phyloP scores from a whole-genome alignment of 2,113 vertebrate species.

The Zosterops pallidus region DNA sequence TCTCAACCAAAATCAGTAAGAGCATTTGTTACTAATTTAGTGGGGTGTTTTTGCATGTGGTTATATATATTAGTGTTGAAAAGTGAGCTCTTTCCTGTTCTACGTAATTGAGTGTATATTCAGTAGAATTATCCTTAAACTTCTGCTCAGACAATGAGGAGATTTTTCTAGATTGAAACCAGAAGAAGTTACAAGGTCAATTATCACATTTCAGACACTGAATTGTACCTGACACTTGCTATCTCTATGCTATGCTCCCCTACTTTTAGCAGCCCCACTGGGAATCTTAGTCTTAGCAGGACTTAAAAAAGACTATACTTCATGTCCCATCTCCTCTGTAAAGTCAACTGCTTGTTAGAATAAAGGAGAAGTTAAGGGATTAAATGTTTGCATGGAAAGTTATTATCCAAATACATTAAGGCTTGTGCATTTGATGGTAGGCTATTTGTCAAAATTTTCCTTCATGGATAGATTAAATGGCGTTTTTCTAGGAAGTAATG shows the following conservation, averaged over 20 bases:
- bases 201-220: background rate
- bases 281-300: background rate
- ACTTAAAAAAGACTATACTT: background rate
- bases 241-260: background rate
- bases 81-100: background rate
- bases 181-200: background rate
- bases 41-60: background rate
- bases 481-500: background rate
- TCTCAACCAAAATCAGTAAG: constrained; percentile 11
- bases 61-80: constrained; percentile 14
- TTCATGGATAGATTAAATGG: background rate
- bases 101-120: background rate
- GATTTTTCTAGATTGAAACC: background rate
- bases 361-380: background rate
- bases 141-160: background rate
- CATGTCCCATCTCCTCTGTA: background rate
- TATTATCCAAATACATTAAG: background rate
- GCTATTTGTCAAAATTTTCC: background rate
- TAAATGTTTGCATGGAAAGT: background rate
- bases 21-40: constrained; percentile 55
- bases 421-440: background rate
- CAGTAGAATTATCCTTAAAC: background rate
- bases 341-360: background rate
- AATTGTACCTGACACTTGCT: background rate
- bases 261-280: background rate